phyloP scores from a whole-genome alignment of 2,113 vertebrate genomes.

The Melospiza georgiana region DNA sequence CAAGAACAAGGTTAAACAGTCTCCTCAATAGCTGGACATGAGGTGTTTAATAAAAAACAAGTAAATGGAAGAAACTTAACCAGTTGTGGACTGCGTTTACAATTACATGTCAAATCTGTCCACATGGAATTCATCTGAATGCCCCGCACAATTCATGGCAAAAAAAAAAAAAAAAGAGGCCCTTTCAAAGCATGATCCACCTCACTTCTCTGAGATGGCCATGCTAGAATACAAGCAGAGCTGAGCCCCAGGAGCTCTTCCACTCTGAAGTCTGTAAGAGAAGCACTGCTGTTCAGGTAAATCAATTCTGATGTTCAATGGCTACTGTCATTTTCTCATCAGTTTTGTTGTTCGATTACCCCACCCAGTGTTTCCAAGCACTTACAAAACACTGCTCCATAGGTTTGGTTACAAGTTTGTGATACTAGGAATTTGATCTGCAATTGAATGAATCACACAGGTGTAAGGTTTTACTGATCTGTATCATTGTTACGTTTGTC shows the following conservation, averaged over 20 bases:
- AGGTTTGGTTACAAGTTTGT: background rate
- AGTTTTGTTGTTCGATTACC: background rate
- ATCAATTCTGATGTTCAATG: background rate
- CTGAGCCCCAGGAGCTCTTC: background rate
- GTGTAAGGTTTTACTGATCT: background rate
- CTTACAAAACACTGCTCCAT: background rate
- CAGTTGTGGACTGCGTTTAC: accelerated
- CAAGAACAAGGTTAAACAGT: background rate
- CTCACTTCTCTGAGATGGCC: background rate
- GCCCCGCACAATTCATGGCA: background rate
- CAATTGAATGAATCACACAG: background rate
- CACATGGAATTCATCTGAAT: background rate
- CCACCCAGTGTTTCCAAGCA: background rate
- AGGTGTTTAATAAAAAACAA: background rate
- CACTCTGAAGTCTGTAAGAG: background rate
- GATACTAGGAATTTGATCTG: background rate
- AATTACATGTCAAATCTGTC: background rate
- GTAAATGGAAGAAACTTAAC: background rate
- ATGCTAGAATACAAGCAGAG: background rate
- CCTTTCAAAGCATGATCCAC: background rate
- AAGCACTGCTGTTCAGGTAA: background rate
- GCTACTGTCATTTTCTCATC: background rate
- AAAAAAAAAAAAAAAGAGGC: background rate
- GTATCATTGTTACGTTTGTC: background rate
- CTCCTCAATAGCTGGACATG: background rate